These are phyloP conservation scores for Apotomis betuletana DNA, from an alignment of 2,888 invertebrate genomes.

Conservation along the genomic window DNA sequence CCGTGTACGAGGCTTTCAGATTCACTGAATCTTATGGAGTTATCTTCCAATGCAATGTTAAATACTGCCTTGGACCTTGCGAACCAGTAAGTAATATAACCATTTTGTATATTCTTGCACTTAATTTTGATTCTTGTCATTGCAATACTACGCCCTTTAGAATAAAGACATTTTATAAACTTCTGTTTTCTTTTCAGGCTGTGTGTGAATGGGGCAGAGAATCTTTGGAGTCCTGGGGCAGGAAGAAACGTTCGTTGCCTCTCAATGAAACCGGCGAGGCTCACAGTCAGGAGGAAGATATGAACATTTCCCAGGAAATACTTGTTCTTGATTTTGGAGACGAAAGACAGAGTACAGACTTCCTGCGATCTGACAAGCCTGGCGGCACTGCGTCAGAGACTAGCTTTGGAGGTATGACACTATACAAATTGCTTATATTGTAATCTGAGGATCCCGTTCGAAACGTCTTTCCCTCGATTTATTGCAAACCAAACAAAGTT, in stretches of 20 bases:
- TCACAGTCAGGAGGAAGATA: conserved; percentile 89
- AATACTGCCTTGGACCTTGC: conserved; percentile 97
- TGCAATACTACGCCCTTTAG: no score
- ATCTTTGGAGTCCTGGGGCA: conserved; percentile 95
- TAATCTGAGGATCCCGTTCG: no score
- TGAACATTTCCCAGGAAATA: conserved; percentile 97
- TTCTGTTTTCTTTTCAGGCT: conserved; percentile 82
- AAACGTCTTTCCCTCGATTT: no score
- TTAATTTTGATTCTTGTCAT: not conserved
- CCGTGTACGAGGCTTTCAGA: conserved; percentile 96
- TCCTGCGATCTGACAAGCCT: conserved; percentile 89
- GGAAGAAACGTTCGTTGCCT: conserved; percentile 89
- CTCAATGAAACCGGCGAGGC: conserved; percentile 85
- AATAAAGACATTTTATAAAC: not conserved
- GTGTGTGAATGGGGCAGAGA: conserved; percentile 96
- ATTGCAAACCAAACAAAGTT: no score
- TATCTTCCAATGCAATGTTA: conserved; percentile 98
- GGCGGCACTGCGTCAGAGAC: conserved; percentile 84
- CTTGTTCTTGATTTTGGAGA: conserved; percentile 96
- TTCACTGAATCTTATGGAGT: conserved; percentile 98
- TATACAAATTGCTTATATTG: conserved; percentile 7
- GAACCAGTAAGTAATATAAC: conserved; percentile 88
- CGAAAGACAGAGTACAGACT: conserved; percentile 91
- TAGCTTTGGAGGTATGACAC: conserved; percentile 87
- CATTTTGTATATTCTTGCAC: not conserved